Percentiles rank a stretch among this genome's conserved stretches.
Conservation (phyloP, 1,140 invertebrate genomes). For the Eumeta japonica region DNA sequence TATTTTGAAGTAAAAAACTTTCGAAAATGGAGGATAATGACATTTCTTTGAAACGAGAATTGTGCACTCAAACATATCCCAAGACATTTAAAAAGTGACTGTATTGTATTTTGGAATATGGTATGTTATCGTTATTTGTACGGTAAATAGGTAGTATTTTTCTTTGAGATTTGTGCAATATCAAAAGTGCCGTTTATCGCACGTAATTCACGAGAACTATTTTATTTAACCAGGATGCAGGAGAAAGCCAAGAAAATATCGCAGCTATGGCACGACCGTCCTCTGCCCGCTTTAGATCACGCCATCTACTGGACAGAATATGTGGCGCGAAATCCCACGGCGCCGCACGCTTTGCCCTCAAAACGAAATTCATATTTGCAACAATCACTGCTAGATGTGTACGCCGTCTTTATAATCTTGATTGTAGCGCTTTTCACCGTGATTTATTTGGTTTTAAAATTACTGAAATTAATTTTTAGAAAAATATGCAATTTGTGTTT, state of each 20-base stretch:
- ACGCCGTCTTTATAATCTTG: conserved; percentile 12
- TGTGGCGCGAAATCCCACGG: conserved; percentile 39
- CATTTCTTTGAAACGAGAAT: too few relatives aligned
- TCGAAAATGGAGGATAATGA: too few relatives aligned
- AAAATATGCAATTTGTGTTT: too few relatives aligned
- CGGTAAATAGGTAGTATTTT: too few relatives aligned
- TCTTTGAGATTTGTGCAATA: too few relatives aligned
- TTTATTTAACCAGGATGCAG: conserved; percentile 50
- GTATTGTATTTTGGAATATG: conserved; percentile 1
- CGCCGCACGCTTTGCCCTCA: conserved; percentile 23
- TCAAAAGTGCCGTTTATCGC: too few relatives aligned
- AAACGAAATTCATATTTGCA: conserved; percentile 26
- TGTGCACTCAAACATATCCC: too few relatives aligned
- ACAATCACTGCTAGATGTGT: conserved; percentile 33
- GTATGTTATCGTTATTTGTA: too few relatives aligned
- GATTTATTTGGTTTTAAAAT: conserved; percentile 2
- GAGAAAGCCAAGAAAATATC: conserved; percentile 41
- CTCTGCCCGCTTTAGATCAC: conserved; percentile 42
- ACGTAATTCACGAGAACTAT: too few relatives aligned
- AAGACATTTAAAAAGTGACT: too few relatives aligned
- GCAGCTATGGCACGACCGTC: conserved; percentile 44
- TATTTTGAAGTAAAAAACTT: too few relatives aligned
- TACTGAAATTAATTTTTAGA: not conserved
- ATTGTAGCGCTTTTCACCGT: conserved; percentile 13
- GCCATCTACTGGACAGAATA: conserved; percentile 60